Base-by-base conservation (phyloP, 1,140 invertebrate species). In the Drosophila repletoides region DNA sequence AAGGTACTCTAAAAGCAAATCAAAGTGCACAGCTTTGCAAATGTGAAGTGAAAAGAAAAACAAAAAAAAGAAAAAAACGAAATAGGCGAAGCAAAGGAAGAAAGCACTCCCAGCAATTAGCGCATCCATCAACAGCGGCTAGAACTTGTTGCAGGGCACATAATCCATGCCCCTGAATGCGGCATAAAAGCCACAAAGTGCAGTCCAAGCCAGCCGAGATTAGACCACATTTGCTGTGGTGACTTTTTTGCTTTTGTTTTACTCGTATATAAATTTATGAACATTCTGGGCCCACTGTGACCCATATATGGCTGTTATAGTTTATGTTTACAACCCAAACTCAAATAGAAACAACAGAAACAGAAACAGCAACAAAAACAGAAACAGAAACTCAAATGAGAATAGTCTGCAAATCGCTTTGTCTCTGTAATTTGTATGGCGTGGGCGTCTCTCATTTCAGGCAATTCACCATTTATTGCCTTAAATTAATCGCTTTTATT, bases 401-500 rank as follows among this genome's bases (percentile, higher is more conserved):
- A 1, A 15, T 21, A n/a, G n/a, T 49, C 10, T 43, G 52, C 17
- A 14, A 36, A 41, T n/a, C n/a, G 29, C 46, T 36, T 0, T 33
- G 22, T 2, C 10, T 41, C 5, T 6, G 22, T 7, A 6, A 19
- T 38, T n/a, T 40, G 28, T 5, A 17, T 3, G 6, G 49, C 22
- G 59, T 64, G 34, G 49, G 65, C 31, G 41, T 63, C 10, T 36
- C 22, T 55, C 21, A 36, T 59, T 48, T 28, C 14, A 19, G 14
- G 22, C 60, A 40, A 29, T 64, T 61, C 19, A 6, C 43, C 38
- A 40, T 51, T 51, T 45, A 52, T 52, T 31, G 46, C 46, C 31
- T 21, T 29, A 61, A 63, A 61, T 63, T 67, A 76, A 76, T 76
- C 63, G 68, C 49, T 51, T 61, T 61, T 68, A 72, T 58, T 72